These are phyloP conservation scores for Hystrix cristata DNA, from an alignment of 2,113 vertebrate species.

Conservation along the genomic window DNA sequence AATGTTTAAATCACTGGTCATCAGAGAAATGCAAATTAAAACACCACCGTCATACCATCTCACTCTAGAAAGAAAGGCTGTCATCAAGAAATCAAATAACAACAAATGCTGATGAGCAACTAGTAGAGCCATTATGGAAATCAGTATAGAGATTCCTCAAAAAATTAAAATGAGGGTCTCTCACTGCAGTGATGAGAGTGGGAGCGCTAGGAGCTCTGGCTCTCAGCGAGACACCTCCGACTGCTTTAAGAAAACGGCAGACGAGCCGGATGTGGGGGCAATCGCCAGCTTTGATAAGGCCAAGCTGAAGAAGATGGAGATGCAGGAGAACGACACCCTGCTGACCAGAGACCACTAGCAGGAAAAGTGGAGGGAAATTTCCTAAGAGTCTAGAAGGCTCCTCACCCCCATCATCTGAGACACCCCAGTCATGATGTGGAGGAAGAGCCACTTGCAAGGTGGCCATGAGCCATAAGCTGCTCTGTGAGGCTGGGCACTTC, in stretches of 20 bases:
- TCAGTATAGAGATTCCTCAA: no score
- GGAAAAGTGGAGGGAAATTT: constrained; percentile 80
- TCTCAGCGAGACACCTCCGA: neutral
- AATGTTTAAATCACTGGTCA: no score
- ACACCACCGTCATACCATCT: no score
- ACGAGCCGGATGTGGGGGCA: constrained; percentile 88
- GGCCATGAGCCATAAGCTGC: constrained; percentile 73
- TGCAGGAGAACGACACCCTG: constrained; percentile 89
- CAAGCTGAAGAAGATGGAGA: constrained; percentile 88
- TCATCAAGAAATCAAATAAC: no score
- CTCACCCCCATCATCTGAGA: constrained; percentile 47
- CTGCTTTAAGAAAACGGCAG: constrained; percentile 83
- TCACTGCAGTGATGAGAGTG: constrained; percentile 74
- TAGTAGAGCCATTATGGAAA: no score
- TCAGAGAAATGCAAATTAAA: no score
- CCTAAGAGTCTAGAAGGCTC: constrained; percentile 61
- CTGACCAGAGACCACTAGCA: constrained; percentile 87
- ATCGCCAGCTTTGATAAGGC: constrained; percentile 87
- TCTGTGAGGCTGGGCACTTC: constrained; percentile 78
- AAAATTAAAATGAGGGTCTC: constrained; percentile 57
- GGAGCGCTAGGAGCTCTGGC: accelerated
- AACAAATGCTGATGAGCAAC: no score
- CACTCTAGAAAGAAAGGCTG: no score
- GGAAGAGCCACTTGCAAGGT: constrained; percentile 75
- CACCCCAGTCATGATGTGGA: constrained; percentile 67